These are phyloP conservation scores for Drosophila eohydei DNA, from an alignment of 2,888 invertebrate genomes.

Conservation along the genomic window DNA sequence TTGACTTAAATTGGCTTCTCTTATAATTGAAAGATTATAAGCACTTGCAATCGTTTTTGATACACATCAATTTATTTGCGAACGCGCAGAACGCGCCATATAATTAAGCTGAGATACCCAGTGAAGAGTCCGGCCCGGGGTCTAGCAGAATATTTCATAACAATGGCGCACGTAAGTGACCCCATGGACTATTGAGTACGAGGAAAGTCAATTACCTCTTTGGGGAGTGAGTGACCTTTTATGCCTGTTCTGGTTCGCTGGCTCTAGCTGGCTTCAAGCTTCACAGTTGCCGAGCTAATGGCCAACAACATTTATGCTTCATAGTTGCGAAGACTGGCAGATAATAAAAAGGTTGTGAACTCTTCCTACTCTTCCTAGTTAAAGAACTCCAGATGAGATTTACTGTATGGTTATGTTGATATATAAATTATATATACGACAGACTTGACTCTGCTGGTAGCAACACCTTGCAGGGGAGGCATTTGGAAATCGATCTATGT, in stretches of 20 bases:
- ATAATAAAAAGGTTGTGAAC: conserved; percentile 72
- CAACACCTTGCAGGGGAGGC: neutral
- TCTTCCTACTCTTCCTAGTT: conserved; percentile 1
- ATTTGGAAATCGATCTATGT: conserved; percentile 13
- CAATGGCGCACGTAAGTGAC: conserved; percentile 65
- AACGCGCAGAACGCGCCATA: conserved; percentile 1
- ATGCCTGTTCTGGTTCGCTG: conserved; percentile 65
- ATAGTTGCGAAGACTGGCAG: conserved; percentile 43
- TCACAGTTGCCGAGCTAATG: conserved; percentile 63
- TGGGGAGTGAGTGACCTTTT: conserved; percentile 36
- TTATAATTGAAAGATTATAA: conserved; percentile 15
- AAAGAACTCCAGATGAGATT: no score
- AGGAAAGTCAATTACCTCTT: conserved; percentile 46
- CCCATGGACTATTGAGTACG: conserved; percentile 53
- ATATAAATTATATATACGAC: neutral
- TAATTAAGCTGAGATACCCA: conserved; percentile 7
- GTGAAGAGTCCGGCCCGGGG: neutral
- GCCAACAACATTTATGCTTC: conserved; percentile 61
- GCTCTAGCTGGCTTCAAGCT: conserved; percentile 37
- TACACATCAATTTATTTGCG: conserved; percentile 30
- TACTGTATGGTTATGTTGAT: conserved; percentile 1
- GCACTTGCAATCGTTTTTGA: conserved; percentile 2
- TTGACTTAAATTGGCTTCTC: neutral
- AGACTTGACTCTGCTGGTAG: neutral
- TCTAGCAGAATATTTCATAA: conserved; percentile 26